phyloP scores from a whole-genome alignment of 2,888 invertebrate species.

The Suillia variegata region DNA sequence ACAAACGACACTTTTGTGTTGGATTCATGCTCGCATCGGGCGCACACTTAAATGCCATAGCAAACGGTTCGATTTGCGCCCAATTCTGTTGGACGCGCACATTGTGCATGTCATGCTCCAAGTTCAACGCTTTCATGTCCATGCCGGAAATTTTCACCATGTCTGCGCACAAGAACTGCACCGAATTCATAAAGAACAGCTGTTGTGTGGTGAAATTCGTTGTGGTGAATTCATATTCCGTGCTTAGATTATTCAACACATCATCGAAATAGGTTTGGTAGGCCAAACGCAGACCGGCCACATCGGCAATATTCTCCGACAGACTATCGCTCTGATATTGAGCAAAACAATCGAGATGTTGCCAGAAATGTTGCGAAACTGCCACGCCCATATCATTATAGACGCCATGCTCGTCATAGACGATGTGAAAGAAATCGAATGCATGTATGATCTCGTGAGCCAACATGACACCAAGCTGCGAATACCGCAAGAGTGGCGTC shows the following conservation, averaged over 20 bases:
- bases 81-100: slow-evolving; percentile 46
- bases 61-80: slow-evolving; percentile 44
- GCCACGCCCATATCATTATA: slow-evolving; percentile 39
- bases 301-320: slow-evolving; percentile 47
- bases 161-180: slow-evolving; percentile 48
- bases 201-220: slow-evolving; percentile 31
- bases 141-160: slow-evolving; percentile 34
- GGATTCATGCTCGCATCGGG: slow-evolving; percentile 38
- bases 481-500: slow-evolving; percentile 37
- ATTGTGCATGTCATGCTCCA: slow-evolving; percentile 46
- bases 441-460: slow-evolving; percentile 50
- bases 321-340: slow-evolving; percentile 26
- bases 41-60: slow-evolving; percentile 38
- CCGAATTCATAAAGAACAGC: slow-evolving; percentile 48
- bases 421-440: slow-evolving; percentile 46
- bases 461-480: slow-evolving; percentile 45
- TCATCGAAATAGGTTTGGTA: slow-evolving; percentile 39
- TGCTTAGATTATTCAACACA: not conserved
- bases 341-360: slow-evolving; percentile 38
- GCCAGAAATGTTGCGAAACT: slow-evolving; percentile 39
- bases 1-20: slow-evolving; percentile 38
- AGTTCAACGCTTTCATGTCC: slow-evolving; percentile 26
- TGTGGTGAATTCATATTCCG: not conserved
- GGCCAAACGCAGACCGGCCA: slow-evolving; percentile 43
- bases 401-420: slow-evolving; percentile 42